Conservation (phyloP, 2,888 invertebrate species). For the Rhagonycha lutea region DNA sequence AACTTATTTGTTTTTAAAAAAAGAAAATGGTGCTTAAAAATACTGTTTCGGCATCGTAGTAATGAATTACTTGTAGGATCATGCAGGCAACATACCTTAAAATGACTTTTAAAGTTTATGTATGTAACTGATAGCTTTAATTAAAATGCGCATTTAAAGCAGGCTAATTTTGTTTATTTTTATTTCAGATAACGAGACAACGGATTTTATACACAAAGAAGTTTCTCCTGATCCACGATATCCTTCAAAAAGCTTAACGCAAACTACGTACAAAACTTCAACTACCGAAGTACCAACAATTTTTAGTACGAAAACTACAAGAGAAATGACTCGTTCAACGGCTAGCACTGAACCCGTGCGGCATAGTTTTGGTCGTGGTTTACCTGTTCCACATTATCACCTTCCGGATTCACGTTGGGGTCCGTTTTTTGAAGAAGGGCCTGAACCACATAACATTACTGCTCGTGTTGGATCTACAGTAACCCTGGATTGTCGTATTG, state of each 20-base stretch:
- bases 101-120: background rate
- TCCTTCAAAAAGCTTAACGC: conserved; percentile 22
- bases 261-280: conserved; percentile 19
- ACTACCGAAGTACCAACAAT: conserved; percentile 17
- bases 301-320: conserved; percentile 19
- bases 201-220: conserved; percentile 30
- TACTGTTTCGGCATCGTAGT: too few species aligned
- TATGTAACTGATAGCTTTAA: too few species aligned
- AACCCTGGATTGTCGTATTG: conserved; percentile 63
- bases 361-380: conserved; percentile 44
- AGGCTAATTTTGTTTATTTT: conserved; percentile 6
- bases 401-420: conserved; percentile 61
- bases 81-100: background rate
- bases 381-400: conserved; percentile 55
- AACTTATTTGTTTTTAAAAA: too few species aligned
- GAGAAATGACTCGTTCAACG: conserved; percentile 6
- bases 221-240: conserved; percentile 27
- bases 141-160: background rate
- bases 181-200: conserved; percentile 38
- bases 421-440: conserved; percentile 65
- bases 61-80: background rate
- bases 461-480: conserved; percentile 63
- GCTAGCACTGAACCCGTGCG: conserved; percentile 39
- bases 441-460: conserved; percentile 60
- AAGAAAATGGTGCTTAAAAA: too few species aligned